Conservation (phyloP, 2,113 vertebrate species). For the Thamnophis sirtalis region DNA sequence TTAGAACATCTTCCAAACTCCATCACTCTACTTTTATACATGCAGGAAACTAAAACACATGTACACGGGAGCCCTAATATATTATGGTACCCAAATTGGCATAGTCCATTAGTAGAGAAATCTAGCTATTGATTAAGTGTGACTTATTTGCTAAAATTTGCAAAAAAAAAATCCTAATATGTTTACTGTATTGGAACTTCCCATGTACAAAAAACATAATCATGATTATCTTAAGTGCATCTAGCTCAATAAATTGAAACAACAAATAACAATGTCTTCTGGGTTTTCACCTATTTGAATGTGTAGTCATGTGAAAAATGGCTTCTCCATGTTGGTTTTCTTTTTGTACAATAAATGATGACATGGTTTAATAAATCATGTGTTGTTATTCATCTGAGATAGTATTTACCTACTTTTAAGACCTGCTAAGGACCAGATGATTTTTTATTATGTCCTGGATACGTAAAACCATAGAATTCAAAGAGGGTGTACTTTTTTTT, state of each 20-base stretch:
- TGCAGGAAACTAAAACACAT: neutral
- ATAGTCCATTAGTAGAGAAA: neutral
- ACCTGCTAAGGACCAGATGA: too few relatives aligned
- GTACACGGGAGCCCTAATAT: neutral
- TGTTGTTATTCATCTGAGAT: too few relatives aligned
- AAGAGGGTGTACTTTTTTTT: too few relatives aligned
- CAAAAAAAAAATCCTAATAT: neutral
- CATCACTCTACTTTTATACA: neutral
- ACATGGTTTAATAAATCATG: too few relatives aligned
- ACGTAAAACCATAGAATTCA: too few relatives aligned
- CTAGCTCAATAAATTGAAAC: neutral
- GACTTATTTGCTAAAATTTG: neutral
- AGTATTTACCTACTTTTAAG: too few relatives aligned
- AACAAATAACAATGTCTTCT: neutral
- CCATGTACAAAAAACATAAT: too few relatives aligned
- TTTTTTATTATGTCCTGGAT: too few relatives aligned
- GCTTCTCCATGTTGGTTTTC: too few relatives aligned
- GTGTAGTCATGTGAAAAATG: too few relatives aligned
- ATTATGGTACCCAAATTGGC: neutral
- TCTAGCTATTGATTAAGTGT: neutral
- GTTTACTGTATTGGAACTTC: neutral
- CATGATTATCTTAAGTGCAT: neutral
- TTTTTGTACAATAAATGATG: too few relatives aligned
- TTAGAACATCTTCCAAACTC: neutral
- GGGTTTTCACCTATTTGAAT: neutral